Evolutionary conservation across 2,113 vertebrate species (phyloP).

Genomic region (Elephantulus edwardii): DNA sequence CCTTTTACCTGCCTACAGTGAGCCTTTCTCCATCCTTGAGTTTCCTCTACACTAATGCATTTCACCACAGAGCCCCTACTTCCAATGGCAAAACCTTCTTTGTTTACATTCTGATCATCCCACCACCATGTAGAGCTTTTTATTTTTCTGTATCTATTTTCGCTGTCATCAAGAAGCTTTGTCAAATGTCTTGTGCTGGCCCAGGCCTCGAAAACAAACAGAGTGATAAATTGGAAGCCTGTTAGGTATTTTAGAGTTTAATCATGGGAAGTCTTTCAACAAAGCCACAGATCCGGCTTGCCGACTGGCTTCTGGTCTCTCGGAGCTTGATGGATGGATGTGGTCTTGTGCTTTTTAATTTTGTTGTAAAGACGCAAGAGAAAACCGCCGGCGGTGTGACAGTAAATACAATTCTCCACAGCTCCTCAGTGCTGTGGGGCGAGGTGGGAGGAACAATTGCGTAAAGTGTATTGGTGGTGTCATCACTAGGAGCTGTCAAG

Average conservation of each 20-base stretch:
- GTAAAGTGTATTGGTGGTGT: not conserved
- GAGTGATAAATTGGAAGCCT: not conserved
- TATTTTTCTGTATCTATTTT: no score
- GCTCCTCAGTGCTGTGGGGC: not conserved
- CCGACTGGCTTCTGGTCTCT: not conserved
- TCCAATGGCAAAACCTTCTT: no score
- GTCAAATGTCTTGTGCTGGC: not conserved
- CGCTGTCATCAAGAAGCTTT: not conserved
- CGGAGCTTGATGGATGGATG: rapidly evolving
- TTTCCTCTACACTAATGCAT: no score
- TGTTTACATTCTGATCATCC: no score
- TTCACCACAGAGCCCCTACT: no score
- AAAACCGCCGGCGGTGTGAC: not conserved
- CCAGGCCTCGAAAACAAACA: not conserved
- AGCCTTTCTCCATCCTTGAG: no score
- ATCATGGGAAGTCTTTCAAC: not conserved
- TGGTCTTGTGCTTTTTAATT: not conserved
- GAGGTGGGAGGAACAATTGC: not conserved
- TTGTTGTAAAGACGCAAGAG: not conserved
- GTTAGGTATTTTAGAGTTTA: not conserved
- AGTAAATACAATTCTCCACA: not conserved
- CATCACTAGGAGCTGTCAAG: no score
- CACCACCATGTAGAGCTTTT: no score
- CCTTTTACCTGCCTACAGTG: no score
- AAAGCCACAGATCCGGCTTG: not conserved